Base-by-base conservation (phyloP, 2,113 vertebrate genomes). In the Pimephales promelas region DNA sequence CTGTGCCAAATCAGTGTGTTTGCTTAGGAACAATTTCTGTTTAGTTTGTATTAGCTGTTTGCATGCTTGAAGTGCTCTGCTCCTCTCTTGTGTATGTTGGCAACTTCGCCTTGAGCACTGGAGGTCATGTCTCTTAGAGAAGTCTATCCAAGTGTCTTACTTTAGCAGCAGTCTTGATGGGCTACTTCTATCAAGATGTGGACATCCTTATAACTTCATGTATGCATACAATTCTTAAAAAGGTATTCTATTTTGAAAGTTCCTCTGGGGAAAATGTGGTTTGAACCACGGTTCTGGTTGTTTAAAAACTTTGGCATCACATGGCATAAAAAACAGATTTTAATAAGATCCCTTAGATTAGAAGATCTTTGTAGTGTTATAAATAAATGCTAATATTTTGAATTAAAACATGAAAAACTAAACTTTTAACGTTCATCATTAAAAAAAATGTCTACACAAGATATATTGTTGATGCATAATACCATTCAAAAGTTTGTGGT, bases 51-150 rank as follows among this genome's bases (percentile, higher is more conserved):
- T 77, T 74, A 70, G 73, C 59, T 66, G 34, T 77, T 80, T 84
- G 73, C 76, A 47, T 77, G 49, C 34, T 47, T 52, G 54, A 84
- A 62, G 83, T 59, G 43, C 64, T 84, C 54, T 49, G 52, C 78
- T 74, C 40, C 57, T 85, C 68, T 79, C n/a, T 70, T 79, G 85
- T 86, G 80, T 56, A 79, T 81, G 82, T 85, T 54, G 56, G 84
- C 72, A 70, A 22, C 10, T 57, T 71, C 18, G 22, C 57, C 36
- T 26, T 8, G 36, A 59, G 52, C 68, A 26, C 66, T 52, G 52
- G 56, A 36, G 71, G 72, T 77, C 71, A 57, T 59, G 26, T 61
- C 79, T 75, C 57, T 76, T 70, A 70, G 57, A 56, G 10, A 76
- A 64, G 43, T 18, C 26, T 36, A 7, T 13, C 47, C 14, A 54